phyloP scores from a whole-genome alignment of 2,888 invertebrate genomes.

The Chloroclystis v-ata region DNA sequence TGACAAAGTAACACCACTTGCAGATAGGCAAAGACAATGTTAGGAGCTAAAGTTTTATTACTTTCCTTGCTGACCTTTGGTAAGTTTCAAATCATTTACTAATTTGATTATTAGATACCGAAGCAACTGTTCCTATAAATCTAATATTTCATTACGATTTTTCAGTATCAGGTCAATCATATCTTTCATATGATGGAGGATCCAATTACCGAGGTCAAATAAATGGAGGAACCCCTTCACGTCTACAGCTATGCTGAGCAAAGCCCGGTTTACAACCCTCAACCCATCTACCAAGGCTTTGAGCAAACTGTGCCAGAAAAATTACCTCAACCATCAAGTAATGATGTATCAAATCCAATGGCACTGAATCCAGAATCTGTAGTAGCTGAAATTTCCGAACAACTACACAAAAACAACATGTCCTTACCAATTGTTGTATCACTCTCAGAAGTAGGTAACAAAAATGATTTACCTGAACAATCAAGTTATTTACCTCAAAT shows the following conservation, averaged over 20 bases:
- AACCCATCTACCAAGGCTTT: constrained; percentile 1
- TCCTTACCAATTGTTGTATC: too few relatives aligned
- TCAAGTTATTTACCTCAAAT: too few relatives aligned
- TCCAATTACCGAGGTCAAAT: constrained; percentile 31
- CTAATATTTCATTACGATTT: too few relatives aligned
- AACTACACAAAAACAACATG: too few relatives aligned
- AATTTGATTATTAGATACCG: constrained; percentile 3
- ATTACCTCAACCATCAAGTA: too few relatives aligned
- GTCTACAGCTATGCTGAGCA: not conserved
- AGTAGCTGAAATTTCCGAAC: too few relatives aligned
- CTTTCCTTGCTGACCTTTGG: not conserved
- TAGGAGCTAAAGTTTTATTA: constrained; percentile 1
- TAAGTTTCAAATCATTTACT: not conserved
- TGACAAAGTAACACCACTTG: not conserved
- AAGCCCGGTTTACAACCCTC: constrained; percentile 8
- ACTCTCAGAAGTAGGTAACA: too few relatives aligned
- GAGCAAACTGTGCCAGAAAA: not conserved
- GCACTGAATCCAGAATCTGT: too few relatives aligned
- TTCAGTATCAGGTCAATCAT: constrained; percentile 20
- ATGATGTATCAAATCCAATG: too few relatives aligned
- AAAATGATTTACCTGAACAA: too few relatives aligned
- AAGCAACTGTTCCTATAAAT: constrained; percentile 5
- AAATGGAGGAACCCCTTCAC: constrained; percentile 8
- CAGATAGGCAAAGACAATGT: not conserved
- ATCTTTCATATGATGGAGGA: constrained; percentile 29